Conservation (phyloP, 2,113 vertebrate species). For the Montifringilla adamsi region DNA sequence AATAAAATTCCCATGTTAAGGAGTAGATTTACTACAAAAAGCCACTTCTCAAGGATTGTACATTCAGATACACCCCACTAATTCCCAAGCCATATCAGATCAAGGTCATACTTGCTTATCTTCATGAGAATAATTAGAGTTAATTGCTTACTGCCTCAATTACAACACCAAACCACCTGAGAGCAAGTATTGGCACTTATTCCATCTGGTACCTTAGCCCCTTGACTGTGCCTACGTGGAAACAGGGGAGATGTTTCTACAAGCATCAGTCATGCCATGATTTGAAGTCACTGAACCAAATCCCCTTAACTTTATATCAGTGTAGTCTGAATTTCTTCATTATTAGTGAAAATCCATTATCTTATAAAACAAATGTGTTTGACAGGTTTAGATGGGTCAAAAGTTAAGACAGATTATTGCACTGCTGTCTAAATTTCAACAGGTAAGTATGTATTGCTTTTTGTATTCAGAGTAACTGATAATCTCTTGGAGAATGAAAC, state of each 20-base stretch:
- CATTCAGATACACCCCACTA: neutral
- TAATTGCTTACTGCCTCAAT: conserved; percentile 3
- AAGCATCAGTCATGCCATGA: neutral
- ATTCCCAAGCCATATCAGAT: neutral
- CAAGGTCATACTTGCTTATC: neutral
- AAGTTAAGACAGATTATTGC: neutral
- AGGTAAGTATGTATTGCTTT: neutral
- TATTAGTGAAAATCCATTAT: neutral
- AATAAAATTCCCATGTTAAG: neutral
- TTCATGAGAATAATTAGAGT: neutral
- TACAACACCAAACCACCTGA: neutral
- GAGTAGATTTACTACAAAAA: neutral
- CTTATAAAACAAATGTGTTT: neutral
- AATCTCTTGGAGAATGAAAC: neutral
- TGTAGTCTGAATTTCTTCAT: neutral
- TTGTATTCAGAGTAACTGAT: neutral
- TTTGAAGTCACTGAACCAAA: neutral
- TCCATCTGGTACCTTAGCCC: neutral
- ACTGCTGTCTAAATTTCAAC: neutral
- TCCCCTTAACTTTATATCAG: neutral
- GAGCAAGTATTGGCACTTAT: neutral
- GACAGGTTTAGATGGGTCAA: neutral
- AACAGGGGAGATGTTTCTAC: neutral
- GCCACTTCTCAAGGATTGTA: neutral
- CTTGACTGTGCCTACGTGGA: neutral